Percentiles rank a stretch among this genome's conserved stretches.
phyloP scores from a whole-genome alignment of 2,888 invertebrate genomes.

The Allacma fusca region DNA sequence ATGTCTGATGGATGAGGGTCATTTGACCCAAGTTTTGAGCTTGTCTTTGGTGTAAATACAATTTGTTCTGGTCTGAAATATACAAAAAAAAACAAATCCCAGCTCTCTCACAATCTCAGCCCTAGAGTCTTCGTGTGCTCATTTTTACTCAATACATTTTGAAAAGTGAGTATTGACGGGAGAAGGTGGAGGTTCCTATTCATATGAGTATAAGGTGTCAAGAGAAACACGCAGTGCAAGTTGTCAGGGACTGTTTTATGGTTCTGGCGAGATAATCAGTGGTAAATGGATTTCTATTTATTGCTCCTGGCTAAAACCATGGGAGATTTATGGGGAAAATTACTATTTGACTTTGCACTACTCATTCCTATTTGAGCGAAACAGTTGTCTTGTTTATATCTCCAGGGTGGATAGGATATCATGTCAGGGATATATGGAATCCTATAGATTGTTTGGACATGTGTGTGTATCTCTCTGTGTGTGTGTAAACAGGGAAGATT shows the following conservation, averaged over 20 bases:
- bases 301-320: constrained; percentile 2
- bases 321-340: neutral
- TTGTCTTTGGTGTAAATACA: too few species aligned
- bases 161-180: neutral
- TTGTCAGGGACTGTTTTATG: neutral
- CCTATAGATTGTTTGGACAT: too few species aligned
- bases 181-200: too few species aligned
- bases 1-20: too few species aligned
- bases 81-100: too few species aligned
- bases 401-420: too few species aligned
- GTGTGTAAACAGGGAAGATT: too few species aligned
- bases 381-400: neutral
- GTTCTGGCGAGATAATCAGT: neutral
- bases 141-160: neutral
- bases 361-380: neutral
- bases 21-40: too few species aligned
- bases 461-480: too few species aligned
- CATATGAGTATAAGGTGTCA: neutral
- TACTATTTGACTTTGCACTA: neutral
- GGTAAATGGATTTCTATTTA: constrained; percentile 9
- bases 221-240: neutral
- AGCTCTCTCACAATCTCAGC: neutral
- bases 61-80: too few species aligned
- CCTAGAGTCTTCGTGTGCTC: neutral
- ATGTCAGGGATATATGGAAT: too few species aligned